A percentile compares a stretch with the other conserved stretches of the same genome.
phyloP scores from a whole-genome alignment of 2,797 vertebrate genomes.

The Lophius americanus region DNA sequence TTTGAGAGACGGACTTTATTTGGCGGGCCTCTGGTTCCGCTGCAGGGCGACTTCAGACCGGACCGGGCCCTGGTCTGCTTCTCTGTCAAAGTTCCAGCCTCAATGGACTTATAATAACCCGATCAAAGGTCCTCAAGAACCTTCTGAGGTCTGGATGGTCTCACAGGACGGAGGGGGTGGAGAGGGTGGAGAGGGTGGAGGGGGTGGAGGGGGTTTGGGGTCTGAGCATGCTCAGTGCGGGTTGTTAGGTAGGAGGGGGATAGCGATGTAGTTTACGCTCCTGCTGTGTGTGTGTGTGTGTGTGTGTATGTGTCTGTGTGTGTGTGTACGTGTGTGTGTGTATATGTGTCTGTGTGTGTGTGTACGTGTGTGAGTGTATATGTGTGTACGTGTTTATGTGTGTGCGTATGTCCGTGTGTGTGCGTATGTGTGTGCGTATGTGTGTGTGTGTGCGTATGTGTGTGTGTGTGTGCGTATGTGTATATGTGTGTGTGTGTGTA shows the following conservation, averaged over 20 bases:
- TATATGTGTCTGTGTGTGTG: conserved; percentile 12
- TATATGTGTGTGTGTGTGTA: conserved; percentile 36
- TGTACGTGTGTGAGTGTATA: conserved; percentile 38
- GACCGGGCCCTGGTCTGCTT: conserved; percentile 39
- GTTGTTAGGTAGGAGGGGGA: conserved; percentile 24
- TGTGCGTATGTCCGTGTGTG: conserved; percentile 77
- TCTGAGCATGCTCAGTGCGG: conserved; percentile 44
- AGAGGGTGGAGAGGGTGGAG: conserved; percentile 6
- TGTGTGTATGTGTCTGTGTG: conserved; percentile 50
- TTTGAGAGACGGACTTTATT: conserved; percentile 39
- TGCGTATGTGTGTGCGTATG: conserved; percentile 71
- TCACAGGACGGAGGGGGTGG: conserved; percentile 1
- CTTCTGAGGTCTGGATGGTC: conserved; percentile 49
- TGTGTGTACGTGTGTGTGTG: conserved; percentile 38
- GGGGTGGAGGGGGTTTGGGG: conserved; percentile 4
- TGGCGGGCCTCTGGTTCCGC: conserved; percentile 47
- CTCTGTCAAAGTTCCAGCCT: conserved; percentile 42
- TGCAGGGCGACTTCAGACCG: conserved; percentile 38
- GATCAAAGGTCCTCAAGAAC: conserved; percentile 34
- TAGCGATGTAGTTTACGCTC: conserved; percentile 65
- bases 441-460: conserved; percentile 64
- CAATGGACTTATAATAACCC: conserved; percentile 26
- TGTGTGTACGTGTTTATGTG: conserved; percentile 61
- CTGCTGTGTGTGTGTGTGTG: conserved; percentile 54
- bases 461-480: conserved; percentile 48